These are phyloP conservation scores for Euphydryas editha DNA, from an alignment of 2,888 invertebrate genomes.

Conservation along the genomic window DNA sequence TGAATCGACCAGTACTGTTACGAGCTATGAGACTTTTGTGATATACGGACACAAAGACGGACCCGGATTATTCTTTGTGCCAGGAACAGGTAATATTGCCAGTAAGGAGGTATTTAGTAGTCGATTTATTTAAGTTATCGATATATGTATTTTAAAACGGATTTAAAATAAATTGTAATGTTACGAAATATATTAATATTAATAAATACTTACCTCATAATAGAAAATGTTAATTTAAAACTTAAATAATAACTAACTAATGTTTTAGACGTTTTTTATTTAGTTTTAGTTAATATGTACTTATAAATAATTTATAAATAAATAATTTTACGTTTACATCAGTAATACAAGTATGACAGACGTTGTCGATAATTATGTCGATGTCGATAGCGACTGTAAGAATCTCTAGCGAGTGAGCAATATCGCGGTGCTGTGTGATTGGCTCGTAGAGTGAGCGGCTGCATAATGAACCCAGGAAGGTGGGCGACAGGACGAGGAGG, in stretches of 20 bases:
- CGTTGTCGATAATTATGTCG: background rate
- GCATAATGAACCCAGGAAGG: slow-evolving; percentile 75
- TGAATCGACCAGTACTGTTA: slow-evolving; percentile 58
- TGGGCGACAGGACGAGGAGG: slow-evolving; percentile 42
- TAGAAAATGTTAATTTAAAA: too few species aligned
- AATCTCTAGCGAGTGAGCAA: slow-evolving; percentile 76
- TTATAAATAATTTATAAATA: background rate
- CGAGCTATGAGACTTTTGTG: slow-evolving; percentile 67
- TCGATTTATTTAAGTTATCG: slow-evolving; percentile 15
- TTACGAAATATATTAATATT: too few species aligned
- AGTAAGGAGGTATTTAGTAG: slow-evolving; percentile 52
- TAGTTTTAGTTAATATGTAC: background rate
- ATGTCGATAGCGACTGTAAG: slow-evolving; percentile 67
- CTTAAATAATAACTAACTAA: too few species aligned
- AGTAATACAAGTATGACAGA: too few species aligned
- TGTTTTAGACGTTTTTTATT: too few species aligned
- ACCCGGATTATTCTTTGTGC: slow-evolving; percentile 76
- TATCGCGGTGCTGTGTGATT: slow-evolving; percentile 79
- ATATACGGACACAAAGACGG: slow-evolving; percentile 69
- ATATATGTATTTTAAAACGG: too few species aligned
- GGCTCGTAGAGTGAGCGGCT: slow-evolving; percentile 78
- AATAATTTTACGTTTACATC: too few species aligned
- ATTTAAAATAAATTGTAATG: background rate
- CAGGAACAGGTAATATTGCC: slow-evolving; percentile 74
- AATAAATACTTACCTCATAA: too few species aligned